Evolutionary conservation across 2,797 vertebrate genomes (phyloP), one percentile per base, ranked within the genome.

Genomic region (Epinephelus coioides): DNA sequence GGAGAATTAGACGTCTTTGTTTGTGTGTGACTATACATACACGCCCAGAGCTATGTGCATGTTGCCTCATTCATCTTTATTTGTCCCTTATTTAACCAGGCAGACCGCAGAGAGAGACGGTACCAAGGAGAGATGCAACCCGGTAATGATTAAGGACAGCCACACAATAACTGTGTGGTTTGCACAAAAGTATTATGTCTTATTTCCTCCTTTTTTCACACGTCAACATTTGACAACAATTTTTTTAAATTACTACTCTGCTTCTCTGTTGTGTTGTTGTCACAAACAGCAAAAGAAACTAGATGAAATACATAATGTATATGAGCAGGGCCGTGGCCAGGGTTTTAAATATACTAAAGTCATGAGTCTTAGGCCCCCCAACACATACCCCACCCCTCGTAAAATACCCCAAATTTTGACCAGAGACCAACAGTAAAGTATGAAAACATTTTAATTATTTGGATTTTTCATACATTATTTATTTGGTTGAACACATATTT

Each of bases 1-100:
- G 75, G 69, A 68, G 55, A 80, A 61, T 53, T 44, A 44, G 10
- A 73, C n/a, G 56, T 66, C 43, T 86, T 54, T 51, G 43, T 79
- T 55, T 64, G 47, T 67, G 38, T 60, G 23, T 17, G 51, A 49
- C 56, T 67, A 47, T 27, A 64, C 19, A 60, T 44, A 10, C 10
- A 40, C 1, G 38, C n/a, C 40, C 38, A 63, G 50, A 75, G 66
- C 34, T 60, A 15, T 64, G 19, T 59, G 68, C 46, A 23, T 47
- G 40, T 21, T 46, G n/a, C 11, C 34, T 50, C 34, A 66, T 64
- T 81, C 56, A 57, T 67, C 55, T 62, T 46, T 55, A 64, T 44
- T 46, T 34, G 18, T 74, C 9, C 10, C 19, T 53, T 54, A 64
- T 70, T 55, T 47, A 68, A 79, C 61, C 15, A 62, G 55, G 6